Percentiles rank a stretch among this genome's conserved stretches.
Evolutionary conservation across 2,888 invertebrate species (phyloP).

Genomic region (Sinodicranocentrus sp.): DNA sequence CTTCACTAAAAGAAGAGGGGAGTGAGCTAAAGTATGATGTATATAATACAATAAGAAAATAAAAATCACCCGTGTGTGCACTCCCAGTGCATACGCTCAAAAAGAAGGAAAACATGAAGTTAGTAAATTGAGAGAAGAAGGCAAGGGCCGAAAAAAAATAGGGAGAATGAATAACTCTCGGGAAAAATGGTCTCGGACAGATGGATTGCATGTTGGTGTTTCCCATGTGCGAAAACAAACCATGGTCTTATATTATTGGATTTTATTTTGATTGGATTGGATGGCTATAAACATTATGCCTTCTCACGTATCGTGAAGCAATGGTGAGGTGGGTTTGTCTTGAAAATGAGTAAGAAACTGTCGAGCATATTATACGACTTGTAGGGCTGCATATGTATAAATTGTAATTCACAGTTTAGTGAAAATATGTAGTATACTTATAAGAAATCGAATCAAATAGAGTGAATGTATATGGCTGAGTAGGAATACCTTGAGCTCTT

Average conservation of each 20-base stretch:
- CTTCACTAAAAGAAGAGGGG: too few species aligned
- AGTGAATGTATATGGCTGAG: neutral
- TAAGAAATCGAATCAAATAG: too few species aligned
- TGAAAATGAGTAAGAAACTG: too few species aligned
- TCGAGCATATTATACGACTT: too few species aligned
- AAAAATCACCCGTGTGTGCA: neutral
- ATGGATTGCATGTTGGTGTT: constrained; percentile 51
- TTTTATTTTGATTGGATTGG: constrained; percentile 64
- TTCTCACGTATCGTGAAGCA: too few species aligned
- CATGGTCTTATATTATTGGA: constrained; percentile 34
- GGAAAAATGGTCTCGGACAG: constrained; percentile 42
- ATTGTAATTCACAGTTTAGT: too few species aligned
- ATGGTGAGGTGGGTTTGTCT: too few species aligned
- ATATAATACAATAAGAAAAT: neutral
- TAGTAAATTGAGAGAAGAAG: neutral
- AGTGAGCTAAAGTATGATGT: too few species aligned
- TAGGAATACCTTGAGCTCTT: neutral
- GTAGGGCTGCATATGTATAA: too few species aligned
- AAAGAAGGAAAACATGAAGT: neutral
- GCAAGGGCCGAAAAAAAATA: constrained; percentile 28
- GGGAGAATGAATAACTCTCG: constrained; percentile 53
- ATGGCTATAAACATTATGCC: constrained; percentile 10
- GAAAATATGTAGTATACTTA: too few species aligned
- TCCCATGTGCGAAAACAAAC: constrained; percentile 63
- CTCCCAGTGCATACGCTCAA: neutral